A percentile compares a stretch with the other conserved stretches of the same genome.
Conservation (phyloP, 2,888 invertebrate species). For the Dolichopus griseipennis region DNA sequence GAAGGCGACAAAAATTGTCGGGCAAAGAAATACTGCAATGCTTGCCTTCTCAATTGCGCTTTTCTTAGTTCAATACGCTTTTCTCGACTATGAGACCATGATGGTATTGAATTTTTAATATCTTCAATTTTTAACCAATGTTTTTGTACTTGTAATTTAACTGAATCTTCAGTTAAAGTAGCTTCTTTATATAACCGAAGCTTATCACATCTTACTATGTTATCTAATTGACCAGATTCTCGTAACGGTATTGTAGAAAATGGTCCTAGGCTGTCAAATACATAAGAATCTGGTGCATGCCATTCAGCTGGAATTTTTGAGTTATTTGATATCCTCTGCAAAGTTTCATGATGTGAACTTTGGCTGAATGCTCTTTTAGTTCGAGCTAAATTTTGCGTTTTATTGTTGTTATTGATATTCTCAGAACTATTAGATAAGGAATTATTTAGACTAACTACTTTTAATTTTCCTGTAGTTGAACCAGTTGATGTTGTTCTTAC, state of each 20-base stretch:
- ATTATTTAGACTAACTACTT: constrained; percentile 17
- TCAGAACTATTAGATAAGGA: constrained; percentile 18
- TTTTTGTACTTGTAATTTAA: constrained; percentile 27
- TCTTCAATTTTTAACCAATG: constrained; percentile 34
- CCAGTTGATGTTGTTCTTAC: constrained; percentile 22
- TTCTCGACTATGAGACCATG: constrained; percentile 31
- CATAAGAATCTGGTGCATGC: constrained; percentile 48
- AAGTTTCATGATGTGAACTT: constrained; percentile 47
- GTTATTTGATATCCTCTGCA: constrained; percentile 48
- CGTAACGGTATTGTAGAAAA: constrained; percentile 19
- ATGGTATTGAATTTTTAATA: constrained; percentile 22
- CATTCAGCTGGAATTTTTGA: constrained; percentile 34
- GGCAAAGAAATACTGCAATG: constrained; percentile 36
- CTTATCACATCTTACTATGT: constrained; percentile 24
- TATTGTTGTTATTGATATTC: constrained; percentile 15
- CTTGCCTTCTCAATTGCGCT: constrained; percentile 35
- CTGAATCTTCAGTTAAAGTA: constrained; percentile 7
- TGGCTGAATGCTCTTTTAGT: constrained; percentile 24
- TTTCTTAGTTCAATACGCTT: constrained; percentile 39
- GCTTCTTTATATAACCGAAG: constrained; percentile 16
- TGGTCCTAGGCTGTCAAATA: constrained; percentile 42
- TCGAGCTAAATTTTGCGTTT: constrained; percentile 19
- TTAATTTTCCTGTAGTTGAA: constrained; percentile 13
- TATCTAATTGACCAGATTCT: constrained; percentile 20
- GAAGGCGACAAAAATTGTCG: constrained; percentile 34